These are phyloP conservation scores for Callimorpha dominula DNA, from an alignment of 2,888 invertebrate genomes.

Conservation along the genomic window DNA sequence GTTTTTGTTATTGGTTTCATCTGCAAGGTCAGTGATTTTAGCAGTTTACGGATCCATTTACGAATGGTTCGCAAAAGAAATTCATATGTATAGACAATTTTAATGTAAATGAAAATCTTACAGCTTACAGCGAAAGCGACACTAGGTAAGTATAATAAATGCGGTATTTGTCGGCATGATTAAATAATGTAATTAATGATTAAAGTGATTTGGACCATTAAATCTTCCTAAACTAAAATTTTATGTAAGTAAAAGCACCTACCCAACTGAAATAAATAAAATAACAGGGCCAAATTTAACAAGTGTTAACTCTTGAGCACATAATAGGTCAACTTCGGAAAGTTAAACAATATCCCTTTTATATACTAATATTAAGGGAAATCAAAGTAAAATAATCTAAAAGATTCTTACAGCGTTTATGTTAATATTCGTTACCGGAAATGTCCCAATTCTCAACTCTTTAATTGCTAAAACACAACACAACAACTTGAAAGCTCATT, in stretches of 20 bases:
- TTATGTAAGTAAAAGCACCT: background rate
- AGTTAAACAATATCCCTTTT: background rate
- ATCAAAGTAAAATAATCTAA: background rate
- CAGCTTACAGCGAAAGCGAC: background rate
- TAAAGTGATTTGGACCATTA: background rate
- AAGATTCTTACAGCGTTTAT: background rate
- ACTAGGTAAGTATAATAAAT: background rate
- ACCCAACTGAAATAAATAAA: no score
- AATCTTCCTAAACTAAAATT: background rate
- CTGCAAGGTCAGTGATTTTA: background rate
- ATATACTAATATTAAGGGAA: background rate
- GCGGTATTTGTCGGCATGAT: background rate
- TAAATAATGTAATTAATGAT: background rate
- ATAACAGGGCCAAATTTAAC: no score
- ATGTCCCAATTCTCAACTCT: background rate
- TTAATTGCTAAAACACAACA: conserved; percentile 12
- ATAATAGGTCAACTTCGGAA: background rate
- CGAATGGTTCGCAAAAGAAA: background rate
- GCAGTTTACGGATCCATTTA: background rate
- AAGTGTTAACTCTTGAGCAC: no score
- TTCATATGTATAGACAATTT: no score
- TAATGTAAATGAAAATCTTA: background rate
- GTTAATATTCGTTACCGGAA: background rate
- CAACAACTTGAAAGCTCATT: conserved; percentile 19
- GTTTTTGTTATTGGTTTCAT: background rate